Evolutionary conservation across 2,888 invertebrate species (phyloP).

Genomic region (Notocelia uddmanniana): DNA sequence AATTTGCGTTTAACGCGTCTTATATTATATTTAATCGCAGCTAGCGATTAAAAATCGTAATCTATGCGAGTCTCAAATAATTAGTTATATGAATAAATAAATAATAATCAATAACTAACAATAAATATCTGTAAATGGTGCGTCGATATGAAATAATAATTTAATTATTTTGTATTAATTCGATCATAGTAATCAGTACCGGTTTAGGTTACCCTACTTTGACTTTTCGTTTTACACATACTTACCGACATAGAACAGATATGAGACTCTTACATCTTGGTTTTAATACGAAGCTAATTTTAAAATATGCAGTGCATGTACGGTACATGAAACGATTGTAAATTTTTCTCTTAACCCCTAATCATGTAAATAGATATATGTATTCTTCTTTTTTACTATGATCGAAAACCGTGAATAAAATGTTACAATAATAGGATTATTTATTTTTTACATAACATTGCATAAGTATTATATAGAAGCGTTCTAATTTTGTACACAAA

Average conservation of each 20-base stretch:
- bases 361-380: neutral
- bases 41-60: neutral
- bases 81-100: slow-evolving; percentile 23
- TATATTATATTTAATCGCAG: neutral
- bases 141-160: slow-evolving; percentile 23
- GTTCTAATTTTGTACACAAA: slow-evolving; percentile 67
- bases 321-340: too few relatives aligned
- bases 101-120: slow-evolving; percentile 26
- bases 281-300: neutral
- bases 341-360: neutral
- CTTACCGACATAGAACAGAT: neutral
- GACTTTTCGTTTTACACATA: neutral
- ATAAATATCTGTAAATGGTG: slow-evolving; percentile 37
- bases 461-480: slow-evolving; percentile 65
- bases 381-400: slow-evolving; percentile 28
- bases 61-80: slow-evolving; percentile 29
- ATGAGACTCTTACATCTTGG: neutral
- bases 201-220: neutral
- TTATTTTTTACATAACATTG: slow-evolving; percentile 57
- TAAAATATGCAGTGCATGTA: neutral
- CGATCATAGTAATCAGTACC: slow-evolving; percentile 31
- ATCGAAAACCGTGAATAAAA: slow-evolving; percentile 34
- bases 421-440: slow-evolving; percentile 51
- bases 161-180: slow-evolving; percentile 35
- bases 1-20: slow-evolving; percentile 11